Base-by-base conservation (phyloP, 2,797 vertebrate genomes). In the Sternotherus odoratus region DNA sequence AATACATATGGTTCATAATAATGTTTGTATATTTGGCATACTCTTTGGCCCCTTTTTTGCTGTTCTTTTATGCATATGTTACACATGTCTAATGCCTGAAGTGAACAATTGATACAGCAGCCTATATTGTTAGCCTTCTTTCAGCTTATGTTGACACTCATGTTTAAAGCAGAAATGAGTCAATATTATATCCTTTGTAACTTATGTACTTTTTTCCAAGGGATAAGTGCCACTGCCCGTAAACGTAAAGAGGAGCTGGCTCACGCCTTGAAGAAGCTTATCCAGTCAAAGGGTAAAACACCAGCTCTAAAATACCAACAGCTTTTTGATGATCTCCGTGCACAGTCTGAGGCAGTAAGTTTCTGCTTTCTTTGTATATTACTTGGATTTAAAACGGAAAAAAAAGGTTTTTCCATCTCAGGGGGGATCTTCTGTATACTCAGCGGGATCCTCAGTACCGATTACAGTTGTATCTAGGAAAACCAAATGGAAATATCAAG, bases 271-370 rank as follows among this genome's bases (percentile, higher is more conserved):
- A 99, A 98, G 98, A 99, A 99, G 82, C 98, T 99, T 95, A 99
- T 99, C 97, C 99, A 99, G 87, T 95, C 99, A 2, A 99, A 99
- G 97, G 99, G 99, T 57, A 99, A 99, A 98, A 98, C 98, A 1
- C 99, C 99, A 12, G 97, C 99, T 91, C 98, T 99, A 98, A 99
- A 99, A 92, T 99, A 99, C 96, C 99, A 99, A 91, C 99, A 99
- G 97, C 99, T 99, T 94, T 99, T 99, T 24, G 99, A 99, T 56
- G 99, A 99, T 97, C 98, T 99, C 49, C 97, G 99, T 82, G 98
- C 98, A 91, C 99, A 99, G 78, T 99, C 99, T 94, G 99, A 99
- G 91, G 98, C 97, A 50, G 99, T 99, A 98, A 98, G 98, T 49
- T 90, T 82, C 79, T 87, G 50, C 3, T 93, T 83, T 48, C 5